Percentiles rank a stretch among this genome's conserved stretches.
phyloP scores from a whole-genome alignment of 1,140 invertebrate genomes.

The Drosophila kepulauana region DNA sequence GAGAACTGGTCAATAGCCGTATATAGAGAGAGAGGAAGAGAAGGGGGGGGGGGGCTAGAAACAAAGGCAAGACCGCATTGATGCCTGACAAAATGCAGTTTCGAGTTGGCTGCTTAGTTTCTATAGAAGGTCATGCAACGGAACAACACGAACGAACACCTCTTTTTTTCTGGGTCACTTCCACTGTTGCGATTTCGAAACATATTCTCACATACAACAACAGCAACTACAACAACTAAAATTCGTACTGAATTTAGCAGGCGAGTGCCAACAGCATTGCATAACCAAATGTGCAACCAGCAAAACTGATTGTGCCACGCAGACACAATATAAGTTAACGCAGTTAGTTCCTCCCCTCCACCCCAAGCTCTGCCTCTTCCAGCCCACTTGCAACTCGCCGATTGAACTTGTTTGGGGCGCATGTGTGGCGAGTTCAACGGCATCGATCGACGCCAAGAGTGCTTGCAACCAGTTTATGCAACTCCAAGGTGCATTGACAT shows the following conservation, averaged over 20 bases:
- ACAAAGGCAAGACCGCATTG: conserved; percentile 56
- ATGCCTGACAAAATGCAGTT: conserved; percentile 76
- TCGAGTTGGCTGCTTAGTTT: conserved; percentile 36
- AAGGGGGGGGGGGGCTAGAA: conserved; percentile 11
- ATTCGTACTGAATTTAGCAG: conserved; percentile 19
- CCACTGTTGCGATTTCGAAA: conserved; percentile 38
- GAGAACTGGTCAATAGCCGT: conserved; percentile 9
- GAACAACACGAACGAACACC: conserved; percentile 65
- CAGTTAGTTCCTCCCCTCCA: too few relatives aligned
- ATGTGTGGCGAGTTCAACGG: conserved; percentile 61
- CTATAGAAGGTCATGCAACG: conserved; percentile 54
- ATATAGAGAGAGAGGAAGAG: background rate
- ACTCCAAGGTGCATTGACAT: conserved; percentile 65
- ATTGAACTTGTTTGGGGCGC: conserved; percentile 52
- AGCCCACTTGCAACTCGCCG: conserved; percentile 10
- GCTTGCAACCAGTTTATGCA: conserved; percentile 70
- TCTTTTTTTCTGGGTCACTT: conserved; percentile 62
- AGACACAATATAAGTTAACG: conserved; percentile 18
- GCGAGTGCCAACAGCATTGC: conserved; percentile 48
- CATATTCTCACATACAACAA: conserved; percentile 64
- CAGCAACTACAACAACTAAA: background rate
- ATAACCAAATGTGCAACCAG: conserved; percentile 56
- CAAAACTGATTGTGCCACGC: conserved; percentile 29
- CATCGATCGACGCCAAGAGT: conserved; percentile 8
- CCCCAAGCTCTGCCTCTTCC: background rate